These are phyloP conservation scores for Sycophila sp. DNA, from an alignment of 1,140 invertebrate species.

Conservation along the genomic window DNA sequence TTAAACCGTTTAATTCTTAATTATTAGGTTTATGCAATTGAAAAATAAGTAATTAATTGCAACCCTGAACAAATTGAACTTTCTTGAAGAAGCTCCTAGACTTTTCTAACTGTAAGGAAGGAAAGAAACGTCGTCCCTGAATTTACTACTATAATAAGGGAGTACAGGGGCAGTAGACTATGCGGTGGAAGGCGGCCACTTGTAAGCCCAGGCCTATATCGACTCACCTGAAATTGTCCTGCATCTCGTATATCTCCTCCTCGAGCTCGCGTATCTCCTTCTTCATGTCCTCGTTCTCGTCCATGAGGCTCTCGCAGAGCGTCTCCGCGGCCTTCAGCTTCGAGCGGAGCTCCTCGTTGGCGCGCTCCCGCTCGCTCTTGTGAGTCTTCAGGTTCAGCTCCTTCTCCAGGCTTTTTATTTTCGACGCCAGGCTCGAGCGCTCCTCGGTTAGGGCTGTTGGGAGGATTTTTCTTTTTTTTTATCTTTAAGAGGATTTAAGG, in stretches of 20 bases:
- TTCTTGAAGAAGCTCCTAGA: too few species aligned
- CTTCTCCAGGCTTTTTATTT: slow-evolving; percentile 65
- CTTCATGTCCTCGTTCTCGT: slow-evolving; percentile 96
- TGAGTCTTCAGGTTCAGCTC: slow-evolving; percentile 62
- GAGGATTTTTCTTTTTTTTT: neutral
- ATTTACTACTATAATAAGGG: too few species aligned
- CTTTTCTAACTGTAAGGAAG: too few species aligned
- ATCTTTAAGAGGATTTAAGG: neutral
- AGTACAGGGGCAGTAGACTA: too few species aligned
- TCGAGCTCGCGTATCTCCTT: slow-evolving; percentile 92
- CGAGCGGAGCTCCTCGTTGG: slow-evolving; percentile 76
- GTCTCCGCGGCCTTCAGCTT: slow-evolving; percentile 88
- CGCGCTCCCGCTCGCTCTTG: slow-evolving; percentile 67
- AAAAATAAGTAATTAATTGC: too few species aligned
- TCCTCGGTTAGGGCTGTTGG: slow-evolving; percentile 56
- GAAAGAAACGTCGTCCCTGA: too few species aligned
- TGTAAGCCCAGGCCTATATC: too few species aligned
- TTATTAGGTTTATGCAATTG: too few species aligned
- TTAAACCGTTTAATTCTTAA: too few species aligned
- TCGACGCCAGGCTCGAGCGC: slow-evolving; percentile 61
- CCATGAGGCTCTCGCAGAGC: slow-evolving; percentile 91
- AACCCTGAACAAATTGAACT: too few species aligned
- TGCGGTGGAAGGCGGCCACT: too few species aligned
- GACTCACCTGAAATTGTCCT: slow-evolving; percentile 89
- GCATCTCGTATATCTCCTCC: slow-evolving; percentile 98